A percentile compares a stretch with the other conserved stretches of the same genome.
Evolutionary conservation across 92 coral and sea anemone genomes (phyloP).

Genomic region (Epizoanthus ramosus): DNA sequence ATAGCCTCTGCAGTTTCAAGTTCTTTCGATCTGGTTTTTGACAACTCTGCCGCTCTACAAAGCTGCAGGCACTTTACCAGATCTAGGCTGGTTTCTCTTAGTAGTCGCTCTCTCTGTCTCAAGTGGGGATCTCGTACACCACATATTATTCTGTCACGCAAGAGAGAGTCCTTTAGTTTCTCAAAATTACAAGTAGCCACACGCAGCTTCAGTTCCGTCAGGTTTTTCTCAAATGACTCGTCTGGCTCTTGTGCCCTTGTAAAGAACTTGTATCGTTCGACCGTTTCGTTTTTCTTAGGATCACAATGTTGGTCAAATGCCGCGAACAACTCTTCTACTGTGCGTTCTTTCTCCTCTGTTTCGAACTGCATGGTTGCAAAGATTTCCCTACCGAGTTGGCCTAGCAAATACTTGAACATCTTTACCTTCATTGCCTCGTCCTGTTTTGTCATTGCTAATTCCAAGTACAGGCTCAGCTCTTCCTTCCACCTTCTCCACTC

Average conservation of each 20-base stretch:
- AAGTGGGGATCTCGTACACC: conserved; percentile 37
- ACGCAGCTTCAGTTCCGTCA: conserved; percentile 55
- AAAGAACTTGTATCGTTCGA: conserved; percentile 58
- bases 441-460: conserved; percentile 27
- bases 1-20: conserved; percentile 40
- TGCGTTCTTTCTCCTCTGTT: conserved; percentile 23
- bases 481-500: conserved; percentile 31
- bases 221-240: conserved; percentile 49
- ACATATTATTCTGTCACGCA: conserved; percentile 58
- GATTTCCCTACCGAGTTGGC: conserved; percentile 23
- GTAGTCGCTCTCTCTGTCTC: conserved; percentile 43
- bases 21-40: conserved; percentile 44
- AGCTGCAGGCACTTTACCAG: conserved; percentile 35
- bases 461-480: conserved; percentile 29
- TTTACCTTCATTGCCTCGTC: conserved; percentile 21
- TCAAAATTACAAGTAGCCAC: conserved; percentile 54
- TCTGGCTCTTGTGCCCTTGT: conserved; percentile 49
- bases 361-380: conserved; percentile 19
- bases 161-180: conserved; percentile 39
- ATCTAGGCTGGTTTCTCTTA: conserved; percentile 30
- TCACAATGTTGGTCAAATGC: conserved; percentile 57
- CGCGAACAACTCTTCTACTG: conserved; percentile 19
- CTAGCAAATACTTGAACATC: conserved; percentile 18
- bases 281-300: conserved; percentile 61
- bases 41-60: conserved; percentile 59